Evolutionary conservation across 2,113 vertebrate species (phyloP), one percentile per base, ranked within the genome.

Genomic region (Drymodes brunneopygia): DNA sequence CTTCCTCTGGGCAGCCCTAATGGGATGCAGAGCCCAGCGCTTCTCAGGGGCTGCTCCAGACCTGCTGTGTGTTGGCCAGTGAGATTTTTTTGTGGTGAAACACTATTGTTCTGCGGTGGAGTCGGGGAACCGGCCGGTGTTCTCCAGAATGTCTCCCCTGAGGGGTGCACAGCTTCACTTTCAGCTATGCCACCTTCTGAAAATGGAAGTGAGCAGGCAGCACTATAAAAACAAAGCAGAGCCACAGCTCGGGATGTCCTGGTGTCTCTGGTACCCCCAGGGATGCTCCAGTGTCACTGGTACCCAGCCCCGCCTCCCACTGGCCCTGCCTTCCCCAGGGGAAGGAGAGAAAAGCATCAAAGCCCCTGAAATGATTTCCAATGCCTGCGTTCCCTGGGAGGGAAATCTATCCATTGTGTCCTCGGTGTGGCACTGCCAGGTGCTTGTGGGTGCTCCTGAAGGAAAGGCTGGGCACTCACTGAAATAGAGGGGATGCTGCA

Each of bases 321-420:
- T 7, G 2, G 10, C 71, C 53, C 62, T 67, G 45, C 27, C 40
- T 86, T 88, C 48, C 64, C 31, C n/a, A 70, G 60, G 7, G 31
- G 7, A 70, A 65, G 19, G 50, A 47, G 2, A 23, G 23, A 77
- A 84, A 70, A 81, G 22, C 54, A 57, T 31, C 62, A 56, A 80
- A 80, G 16, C 24, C n/a, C 48, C 62, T 35, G 8, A 51, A 73
- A 11, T 8, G 3, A 14, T 9, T 53, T 80, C 44, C 58, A 56
- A 1, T 0, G 10, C 66, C 5, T 0, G 0, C 9, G 8, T 38
- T 33, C 83, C 27, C 35, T 21, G 1, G 0, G 10, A 4, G 4
- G 3, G 15, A 15, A 27, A n/a, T 27, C 44, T 19, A 27, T 56
- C 62, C 2, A 0, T 17, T 0, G 0, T 7, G 29, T 51, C 24